phyloP scores from a whole-genome alignment of 2,888 invertebrate species.

The Colletes collaris region DNA sequence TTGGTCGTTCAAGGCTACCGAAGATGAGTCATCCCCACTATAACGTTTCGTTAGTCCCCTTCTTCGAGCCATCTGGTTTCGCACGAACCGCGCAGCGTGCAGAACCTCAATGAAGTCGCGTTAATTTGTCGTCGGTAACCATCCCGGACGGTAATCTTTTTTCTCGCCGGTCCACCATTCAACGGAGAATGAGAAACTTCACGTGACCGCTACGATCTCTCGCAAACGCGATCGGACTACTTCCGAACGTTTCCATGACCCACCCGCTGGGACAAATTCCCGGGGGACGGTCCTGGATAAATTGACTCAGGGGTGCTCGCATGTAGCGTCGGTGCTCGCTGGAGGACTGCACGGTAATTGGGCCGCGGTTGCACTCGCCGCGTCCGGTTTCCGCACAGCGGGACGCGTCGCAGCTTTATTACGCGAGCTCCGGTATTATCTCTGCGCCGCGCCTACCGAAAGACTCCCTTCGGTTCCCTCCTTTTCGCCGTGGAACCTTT shows the following conservation, averaged over 20 bases:
- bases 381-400: conserved; percentile 68
- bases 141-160: no score
- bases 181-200: conserved; percentile 5
- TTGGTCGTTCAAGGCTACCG: no score
- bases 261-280: conserved; percentile 31
- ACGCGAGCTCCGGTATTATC: conserved; percentile 66
- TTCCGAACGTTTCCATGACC: conserved; percentile 25
- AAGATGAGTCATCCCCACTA: no score
- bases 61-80: no score
- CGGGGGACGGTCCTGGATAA: conserved; percentile 47
- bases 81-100: no score
- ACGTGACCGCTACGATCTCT: not conserved
- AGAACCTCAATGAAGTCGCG: no score
- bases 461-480: not conserved
- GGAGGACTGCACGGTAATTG: conserved; percentile 58
- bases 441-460: conserved; percentile 63
- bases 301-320: conserved; percentile 47
- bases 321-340: conserved; percentile 40
- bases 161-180: not conserved
- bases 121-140: no score
- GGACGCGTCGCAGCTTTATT: conserved; percentile 69
- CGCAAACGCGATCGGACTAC: conserved; percentile 11
- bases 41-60: no score
- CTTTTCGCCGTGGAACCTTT: not conserved
- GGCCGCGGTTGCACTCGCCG: conserved; percentile 49